Evolutionary conservation across 2,113 vertebrate genomes (phyloP).

Genomic region (Ctenomys sociabilis): DNA sequence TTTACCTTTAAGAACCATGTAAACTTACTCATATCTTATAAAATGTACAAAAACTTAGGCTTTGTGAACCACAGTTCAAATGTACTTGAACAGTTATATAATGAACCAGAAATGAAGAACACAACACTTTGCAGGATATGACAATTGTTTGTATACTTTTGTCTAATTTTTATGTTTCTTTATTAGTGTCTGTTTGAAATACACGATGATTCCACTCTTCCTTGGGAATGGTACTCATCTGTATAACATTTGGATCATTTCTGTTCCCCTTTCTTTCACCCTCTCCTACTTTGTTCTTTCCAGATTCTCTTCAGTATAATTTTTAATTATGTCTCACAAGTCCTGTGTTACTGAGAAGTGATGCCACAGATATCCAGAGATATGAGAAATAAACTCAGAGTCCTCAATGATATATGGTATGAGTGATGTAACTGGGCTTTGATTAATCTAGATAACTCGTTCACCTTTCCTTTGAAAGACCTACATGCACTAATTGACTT

Average conservation of each 20-base stretch:
- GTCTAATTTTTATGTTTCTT: background rate
- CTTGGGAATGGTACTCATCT: background rate
- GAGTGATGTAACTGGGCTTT: conserved; percentile 2
- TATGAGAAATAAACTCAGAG: background rate
- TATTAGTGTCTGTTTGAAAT: background rate
- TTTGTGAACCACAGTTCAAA: background rate
- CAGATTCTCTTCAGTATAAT: background rate
- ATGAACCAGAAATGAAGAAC: background rate
- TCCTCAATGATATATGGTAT: background rate
- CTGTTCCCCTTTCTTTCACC: background rate
- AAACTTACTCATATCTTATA: background rate
- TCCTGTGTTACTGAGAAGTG: background rate
- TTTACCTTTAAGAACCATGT: background rate
- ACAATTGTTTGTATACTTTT: background rate
- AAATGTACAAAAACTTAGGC: background rate
- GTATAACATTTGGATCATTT: background rate
- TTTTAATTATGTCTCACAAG: background rate
- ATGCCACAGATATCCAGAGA: background rate
- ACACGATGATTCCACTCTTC: background rate
- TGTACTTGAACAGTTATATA: background rate
- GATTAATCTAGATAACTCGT: background rate
- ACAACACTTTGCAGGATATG: background rate
- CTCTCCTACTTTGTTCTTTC: background rate
- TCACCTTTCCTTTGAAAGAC: background rate
- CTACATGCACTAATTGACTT: background rate